Evolutionary conservation across 2,888 invertebrate genomes (phyloP).

Genomic region (Trissolcus brochymenae): DNA sequence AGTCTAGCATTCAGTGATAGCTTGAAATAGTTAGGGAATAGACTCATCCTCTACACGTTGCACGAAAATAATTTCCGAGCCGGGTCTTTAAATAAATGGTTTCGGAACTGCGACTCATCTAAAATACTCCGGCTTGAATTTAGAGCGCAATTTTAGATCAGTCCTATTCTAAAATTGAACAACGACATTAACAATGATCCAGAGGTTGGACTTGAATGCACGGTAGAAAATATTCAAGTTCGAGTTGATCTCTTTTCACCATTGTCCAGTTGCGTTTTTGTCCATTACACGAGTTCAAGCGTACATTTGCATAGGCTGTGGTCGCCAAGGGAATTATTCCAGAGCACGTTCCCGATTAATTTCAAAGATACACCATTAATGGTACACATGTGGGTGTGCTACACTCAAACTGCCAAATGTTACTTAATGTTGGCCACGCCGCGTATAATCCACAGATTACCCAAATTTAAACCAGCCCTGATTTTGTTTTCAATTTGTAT

Average conservation of each 20-base stretch:
- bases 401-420: conserved; percentile 37
- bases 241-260: conserved; percentile 32
- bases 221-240: conserved; percentile 6
- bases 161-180: conserved; percentile 25
- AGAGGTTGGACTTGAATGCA: not conserved
- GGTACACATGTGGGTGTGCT: conserved; percentile 40
- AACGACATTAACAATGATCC: conserved; percentile 20
- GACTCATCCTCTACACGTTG: conserved; percentile 55
- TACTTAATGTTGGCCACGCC: conserved; percentile 46
- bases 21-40: conserved; percentile 60
- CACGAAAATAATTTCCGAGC: conserved; percentile 58
- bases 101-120: conserved; percentile 18
- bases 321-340: conserved; percentile 64
- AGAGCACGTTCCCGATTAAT: conserved; percentile 64
- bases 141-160: not conserved
- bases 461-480: conserved; percentile 9
- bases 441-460: conserved; percentile 45
- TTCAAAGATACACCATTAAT: conserved; percentile 58
- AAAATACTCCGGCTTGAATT: not conserved
- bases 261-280: conserved; percentile 34
- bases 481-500: conserved; percentile 22
- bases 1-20: too few species aligned
- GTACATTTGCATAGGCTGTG: conserved; percentile 53
- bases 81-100: conserved; percentile 38
- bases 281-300: conserved; percentile 55